Evolutionary conservation across 2,888 invertebrate genomes (phyloP).

Genomic region (Coelogynopora nodosa): DNA sequence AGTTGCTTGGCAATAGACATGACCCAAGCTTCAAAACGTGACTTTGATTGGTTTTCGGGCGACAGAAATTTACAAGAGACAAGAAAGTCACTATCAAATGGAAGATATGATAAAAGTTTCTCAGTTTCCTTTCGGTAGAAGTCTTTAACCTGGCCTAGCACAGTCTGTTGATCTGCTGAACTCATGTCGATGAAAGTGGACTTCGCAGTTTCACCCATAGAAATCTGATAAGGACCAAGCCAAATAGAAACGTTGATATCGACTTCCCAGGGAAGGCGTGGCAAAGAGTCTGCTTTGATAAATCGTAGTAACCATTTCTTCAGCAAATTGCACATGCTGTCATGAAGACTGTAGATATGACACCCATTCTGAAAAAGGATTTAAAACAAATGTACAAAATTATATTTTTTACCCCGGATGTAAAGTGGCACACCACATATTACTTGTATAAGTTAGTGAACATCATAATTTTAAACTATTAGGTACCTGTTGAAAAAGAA

Average conservation of each 20-base stretch:
- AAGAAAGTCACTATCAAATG: not conserved
- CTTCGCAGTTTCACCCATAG: not conserved
- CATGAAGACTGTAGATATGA: no score
- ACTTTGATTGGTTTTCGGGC: not conserved
- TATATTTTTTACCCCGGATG: no score
- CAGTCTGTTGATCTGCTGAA: not conserved
- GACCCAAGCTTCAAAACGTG: not conserved
- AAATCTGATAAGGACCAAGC: conserved; percentile 9
- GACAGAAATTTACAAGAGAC: not conserved
- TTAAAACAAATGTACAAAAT: no score
- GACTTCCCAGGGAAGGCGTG: no score
- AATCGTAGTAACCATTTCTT: no score
- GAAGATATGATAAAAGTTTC: not conserved
- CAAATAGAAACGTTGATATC: not conserved
- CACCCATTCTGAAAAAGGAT: no score
- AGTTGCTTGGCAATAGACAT: not conserved
- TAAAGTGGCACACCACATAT: no score
- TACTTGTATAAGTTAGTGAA: no score
- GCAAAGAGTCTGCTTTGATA: no score
- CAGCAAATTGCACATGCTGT: no score
- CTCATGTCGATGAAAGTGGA: not conserved
- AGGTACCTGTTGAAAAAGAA: no score
- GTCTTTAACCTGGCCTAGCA: not conserved
- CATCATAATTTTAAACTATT: no score
- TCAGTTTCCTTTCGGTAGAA: not conserved